A percentile compares a stretch with the other conserved stretches of the same genome.
These are phyloP conservation scores for Eretmochelys imbricata DNA, from an alignment of 2,113 vertebrate genomes.

Conservation along the genomic window DNA sequence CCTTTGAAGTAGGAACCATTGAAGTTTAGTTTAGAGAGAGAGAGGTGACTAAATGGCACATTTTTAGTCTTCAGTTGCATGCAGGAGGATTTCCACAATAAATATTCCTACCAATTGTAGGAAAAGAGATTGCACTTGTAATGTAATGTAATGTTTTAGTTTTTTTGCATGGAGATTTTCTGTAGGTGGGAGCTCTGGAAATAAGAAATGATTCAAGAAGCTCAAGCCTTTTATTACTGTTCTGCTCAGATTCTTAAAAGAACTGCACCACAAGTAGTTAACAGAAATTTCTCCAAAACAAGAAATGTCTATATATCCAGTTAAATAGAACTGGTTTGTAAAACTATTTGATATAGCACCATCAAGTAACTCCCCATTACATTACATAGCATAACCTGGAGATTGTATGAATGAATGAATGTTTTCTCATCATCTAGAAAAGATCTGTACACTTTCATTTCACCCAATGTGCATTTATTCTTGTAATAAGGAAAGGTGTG, in stretches of 20 bases:
- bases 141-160: background rate
- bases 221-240: background rate
- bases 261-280: background rate
- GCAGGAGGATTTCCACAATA: background rate
- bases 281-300: background rate
- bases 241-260: background rate
- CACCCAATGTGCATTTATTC: background rate
- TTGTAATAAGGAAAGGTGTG: background rate
- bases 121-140: background rate
- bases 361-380: background rate
- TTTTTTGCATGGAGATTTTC: background rate
- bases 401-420: background rate
- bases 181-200: background rate
- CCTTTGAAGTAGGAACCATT: background rate
- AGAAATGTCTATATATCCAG: background rate
- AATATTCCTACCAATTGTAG: too few relatives aligned
- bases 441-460: background rate
- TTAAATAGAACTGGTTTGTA: background rate
- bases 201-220: background rate
- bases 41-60: background rate
- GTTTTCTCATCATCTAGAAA: background rate
- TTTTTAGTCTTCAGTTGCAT: background rate
- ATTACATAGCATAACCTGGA: background rate
- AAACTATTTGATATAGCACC: background rate
- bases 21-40: background rate